Evolutionary conservation across 1,140 invertebrate genomes (phyloP), one percentile per base, ranked within the genome.

Genomic region (Geopemphigus sp.): DNA sequence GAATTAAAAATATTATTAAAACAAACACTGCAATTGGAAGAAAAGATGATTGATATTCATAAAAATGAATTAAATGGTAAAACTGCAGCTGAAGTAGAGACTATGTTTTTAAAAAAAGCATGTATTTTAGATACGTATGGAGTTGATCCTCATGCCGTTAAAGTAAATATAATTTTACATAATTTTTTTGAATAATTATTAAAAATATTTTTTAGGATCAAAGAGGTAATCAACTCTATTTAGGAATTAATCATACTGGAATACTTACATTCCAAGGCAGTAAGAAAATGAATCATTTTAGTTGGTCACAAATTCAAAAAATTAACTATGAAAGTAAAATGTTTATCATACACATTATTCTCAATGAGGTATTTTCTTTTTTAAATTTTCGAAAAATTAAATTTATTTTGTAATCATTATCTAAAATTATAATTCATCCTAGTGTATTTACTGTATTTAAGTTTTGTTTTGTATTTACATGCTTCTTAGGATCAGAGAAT

Each of bases 281-380:
- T 82, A 89, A 94, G 83, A 93, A 96, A 86, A 94, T 94, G 5
- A 93, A 97, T 85, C 94, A 97, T 85, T 98, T 97, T 87, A 93
- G 94, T 83, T 99, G 97, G 97, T 90, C 89, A 73, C 95, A 97
- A 86, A 94, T 98, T 39, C 93, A 96, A 84, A 97, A 97, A 86
- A 94, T 98, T 80, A 97, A 97, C 84, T 98, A 95, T 85, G 96
- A 98, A 85, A 95, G 95, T n/a, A 95, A 96, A 88, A 97, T 97
- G 94, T 98, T 98, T 85, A 97, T 98, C 83, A 92, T 96, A 81
- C 95, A 98, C 87, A 88, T 97, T 63, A 94, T 88, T 66, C 88
- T 90, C 83, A 88, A 88, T 82, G 91, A 92, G 88, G 91, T 92
- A 85, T 86, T 84, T 59, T 32, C 57, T 74, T 61, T 50, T 61